phyloP scores from a whole-genome alignment of 2,113 vertebrate genomes.

The Scophthalmus maximus region DNA sequence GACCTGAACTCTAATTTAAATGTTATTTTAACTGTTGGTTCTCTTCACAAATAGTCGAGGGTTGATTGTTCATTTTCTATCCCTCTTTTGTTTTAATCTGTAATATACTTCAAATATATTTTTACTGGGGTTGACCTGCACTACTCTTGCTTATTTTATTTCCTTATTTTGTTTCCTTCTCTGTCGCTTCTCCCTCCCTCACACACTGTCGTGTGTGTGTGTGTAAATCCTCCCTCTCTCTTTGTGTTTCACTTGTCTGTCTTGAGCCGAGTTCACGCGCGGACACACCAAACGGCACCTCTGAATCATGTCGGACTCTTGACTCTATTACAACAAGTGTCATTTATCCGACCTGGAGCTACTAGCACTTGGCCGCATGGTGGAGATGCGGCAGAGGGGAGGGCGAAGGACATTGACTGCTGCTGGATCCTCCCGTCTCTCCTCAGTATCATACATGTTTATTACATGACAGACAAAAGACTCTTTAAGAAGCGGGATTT shows the following conservation, averaged over 20 bases:
- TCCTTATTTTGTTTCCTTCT: constrained; percentile 50
- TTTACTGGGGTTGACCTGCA: constrained; percentile 43
- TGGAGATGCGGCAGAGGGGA: constrained; percentile 15
- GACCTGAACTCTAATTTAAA: constrained; percentile 74
- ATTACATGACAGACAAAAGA: constrained; percentile 46
- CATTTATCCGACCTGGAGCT: constrained; percentile 17
- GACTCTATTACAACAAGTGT: constrained; percentile 24
- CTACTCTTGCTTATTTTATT: constrained; percentile 57
- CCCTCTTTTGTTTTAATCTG: constrained; percentile 56
- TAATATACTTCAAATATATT: constrained; percentile 72
- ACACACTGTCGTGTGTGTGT: too few relatives aligned
- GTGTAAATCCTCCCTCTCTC: constrained; percentile 6
- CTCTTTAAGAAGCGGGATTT: constrained; percentile 36
- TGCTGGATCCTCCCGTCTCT: constrained; percentile 34
- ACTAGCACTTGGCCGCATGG: constrained; percentile 23
- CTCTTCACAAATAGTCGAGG: constrained; percentile 40
- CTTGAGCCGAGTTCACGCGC: not conserved
- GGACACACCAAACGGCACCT: constrained; percentile 27
- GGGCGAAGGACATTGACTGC: constrained; percentile 7
- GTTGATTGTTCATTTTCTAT: constrained; percentile 35
- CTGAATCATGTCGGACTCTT: constrained; percentile 12
- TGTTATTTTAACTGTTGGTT: constrained; percentile 66
- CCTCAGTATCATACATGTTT: constrained; percentile 63
- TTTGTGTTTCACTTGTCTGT: constrained; percentile 28
- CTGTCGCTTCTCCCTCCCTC: constrained; percentile 17